A percentile compares a stretch with the other conserved stretches of the same genome.
These are phyloP conservation scores for Taphrorychus bicolor DNA, from an alignment of 2,888 invertebrate species.

Conservation along the genomic window DNA sequence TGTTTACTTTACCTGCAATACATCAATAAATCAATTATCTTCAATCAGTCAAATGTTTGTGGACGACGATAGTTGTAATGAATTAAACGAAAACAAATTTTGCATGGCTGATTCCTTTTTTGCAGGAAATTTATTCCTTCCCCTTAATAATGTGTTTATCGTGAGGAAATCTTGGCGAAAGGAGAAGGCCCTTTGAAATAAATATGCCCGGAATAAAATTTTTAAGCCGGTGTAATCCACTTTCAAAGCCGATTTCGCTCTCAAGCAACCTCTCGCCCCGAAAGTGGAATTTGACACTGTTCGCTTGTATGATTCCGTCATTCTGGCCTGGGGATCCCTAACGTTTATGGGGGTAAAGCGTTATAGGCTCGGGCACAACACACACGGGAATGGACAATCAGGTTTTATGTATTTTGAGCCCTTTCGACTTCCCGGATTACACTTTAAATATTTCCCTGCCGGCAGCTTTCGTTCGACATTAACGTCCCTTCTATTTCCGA, in stretches of 20 bases:
- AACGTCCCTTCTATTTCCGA: slow-evolving; percentile 6
- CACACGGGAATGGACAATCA: slow-evolving; percentile 39
- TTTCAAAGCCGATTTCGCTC: slow-evolving; percentile 15
- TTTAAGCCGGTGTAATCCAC: slow-evolving; percentile 1
- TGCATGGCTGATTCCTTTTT: no score
- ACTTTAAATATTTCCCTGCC: slow-evolving; percentile 41
- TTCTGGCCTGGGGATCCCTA: slow-evolving; percentile 12
- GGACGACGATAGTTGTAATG: no score
- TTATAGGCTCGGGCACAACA: slow-evolving; percentile 32
- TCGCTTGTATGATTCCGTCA: slow-evolving; percentile 20
- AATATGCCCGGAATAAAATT: neutral
- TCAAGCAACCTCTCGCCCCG: slow-evolving; percentile 14
- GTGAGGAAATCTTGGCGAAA: no score
- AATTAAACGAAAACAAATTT: no score
- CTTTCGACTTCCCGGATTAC: slow-evolving; percentile 34
- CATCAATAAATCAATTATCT: no score
- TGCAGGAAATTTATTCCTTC: neutral
- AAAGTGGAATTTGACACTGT: slow-evolving; percentile 22
- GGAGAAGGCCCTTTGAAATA: no score
- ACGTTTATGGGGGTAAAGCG: slow-evolving; percentile 28
- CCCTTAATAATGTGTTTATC: no score
- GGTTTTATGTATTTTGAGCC: slow-evolving; percentile 37
- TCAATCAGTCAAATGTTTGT: no score
- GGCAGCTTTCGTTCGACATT: slow-evolving; percentile 35
- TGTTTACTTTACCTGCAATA: no score